These are phyloP conservation scores for Eolophus roseicapilla DNA, from an alignment of 2,113 vertebrate species.

Conservation along the genomic window DNA sequence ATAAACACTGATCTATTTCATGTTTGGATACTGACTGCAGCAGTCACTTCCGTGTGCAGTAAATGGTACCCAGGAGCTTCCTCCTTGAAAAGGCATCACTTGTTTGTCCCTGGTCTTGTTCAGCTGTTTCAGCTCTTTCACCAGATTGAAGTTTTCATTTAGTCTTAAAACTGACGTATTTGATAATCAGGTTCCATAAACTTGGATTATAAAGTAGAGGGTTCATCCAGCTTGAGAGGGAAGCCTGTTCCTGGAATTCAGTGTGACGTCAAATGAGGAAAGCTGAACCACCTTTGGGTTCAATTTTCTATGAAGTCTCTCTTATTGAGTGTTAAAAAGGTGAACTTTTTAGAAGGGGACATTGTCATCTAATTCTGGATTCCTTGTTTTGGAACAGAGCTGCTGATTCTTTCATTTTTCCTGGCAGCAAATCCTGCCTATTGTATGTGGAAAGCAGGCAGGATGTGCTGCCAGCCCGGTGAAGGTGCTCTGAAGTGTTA, in stretches of 20 bases:
- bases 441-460: conserved; percentile 46
- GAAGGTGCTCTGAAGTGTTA: not conserved
- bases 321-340: not conserved
- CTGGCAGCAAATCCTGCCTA: conserved; percentile 47
- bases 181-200: not conserved
- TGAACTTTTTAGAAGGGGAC: not conserved
- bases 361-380: not conserved
- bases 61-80: not conserved
- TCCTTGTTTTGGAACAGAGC: conserved; percentile 34
- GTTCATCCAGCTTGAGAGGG: not conserved
- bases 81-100: not conserved
- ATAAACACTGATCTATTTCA: not conserved
- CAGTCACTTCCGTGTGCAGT: rapidly evolving
- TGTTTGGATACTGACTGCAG: not conserved
- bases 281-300: not conserved
- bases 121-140: not conserved
- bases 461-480: conserved; percentile 6
- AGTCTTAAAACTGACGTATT: not conserved
- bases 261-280: rapidly evolving
- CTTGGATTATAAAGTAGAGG: not conserved
- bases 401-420: conserved; percentile 38
- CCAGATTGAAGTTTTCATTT: not conserved
- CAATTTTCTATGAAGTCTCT: not conserved
- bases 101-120: not conserved
- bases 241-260: not conserved